Evolutionary conservation across 2,888 invertebrate species (phyloP).

Genomic region (Thalpophila matura): DNA sequence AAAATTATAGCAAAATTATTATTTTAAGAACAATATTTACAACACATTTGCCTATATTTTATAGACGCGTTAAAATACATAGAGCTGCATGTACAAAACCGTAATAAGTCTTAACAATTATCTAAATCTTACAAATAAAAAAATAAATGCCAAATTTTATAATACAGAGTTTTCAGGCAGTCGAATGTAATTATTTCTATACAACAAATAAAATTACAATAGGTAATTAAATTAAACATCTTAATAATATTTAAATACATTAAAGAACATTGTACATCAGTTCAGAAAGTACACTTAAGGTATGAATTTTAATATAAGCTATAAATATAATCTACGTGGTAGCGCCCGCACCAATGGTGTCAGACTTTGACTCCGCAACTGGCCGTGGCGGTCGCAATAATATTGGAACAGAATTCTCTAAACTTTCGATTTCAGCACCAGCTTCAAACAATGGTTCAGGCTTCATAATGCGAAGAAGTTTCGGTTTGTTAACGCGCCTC

Average conservation of each 20-base stretch:
- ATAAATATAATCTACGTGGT: constrained; percentile 42
- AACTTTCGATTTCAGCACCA: constrained; percentile 70
- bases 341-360: constrained; percentile 41
- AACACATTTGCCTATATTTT: constrained; percentile 51
- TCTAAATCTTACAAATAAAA: constrained; percentile 43
- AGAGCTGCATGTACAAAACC: constrained; percentile 54
- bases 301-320: constrained; percentile 17
- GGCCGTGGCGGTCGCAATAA: constrained; percentile 77
- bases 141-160: constrained; percentile 62
- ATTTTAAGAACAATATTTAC: constrained; percentile 60
- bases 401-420: constrained; percentile 72
- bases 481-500: constrained; percentile 78
- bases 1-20: constrained; percentile 56
- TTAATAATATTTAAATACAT: constrained; percentile 50
- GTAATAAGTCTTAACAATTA: constrained; percentile 40
- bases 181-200: constrained; percentile 28
- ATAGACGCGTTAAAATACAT: constrained; percentile 27
- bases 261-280: constrained; percentile 61
- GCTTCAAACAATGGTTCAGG: constrained; percentile 82
- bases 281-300: constrained; percentile 35
- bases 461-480: constrained; percentile 76
- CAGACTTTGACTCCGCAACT: constrained; percentile 76
- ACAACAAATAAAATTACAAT: constrained; percentile 15
- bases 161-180: constrained; percentile 39
- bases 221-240: constrained; percentile 31